Percentiles rank a stretch among this genome's conserved stretches.
These are phyloP conservation scores for Drosophila phalerata DNA, from an alignment of 2,888 invertebrate species.

Conservation along the genomic window DNA sequence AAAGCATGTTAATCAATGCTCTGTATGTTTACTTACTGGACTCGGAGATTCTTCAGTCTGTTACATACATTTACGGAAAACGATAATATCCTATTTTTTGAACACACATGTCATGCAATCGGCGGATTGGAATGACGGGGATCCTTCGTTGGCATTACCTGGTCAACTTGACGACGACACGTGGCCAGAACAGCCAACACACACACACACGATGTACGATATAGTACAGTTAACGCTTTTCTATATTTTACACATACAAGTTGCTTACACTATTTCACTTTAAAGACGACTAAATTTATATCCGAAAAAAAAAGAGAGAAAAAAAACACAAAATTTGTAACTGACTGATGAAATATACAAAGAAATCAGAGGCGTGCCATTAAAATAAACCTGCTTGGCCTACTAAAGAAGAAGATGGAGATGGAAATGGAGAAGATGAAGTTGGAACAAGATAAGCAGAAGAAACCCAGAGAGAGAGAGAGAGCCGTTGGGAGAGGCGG, in stretches of 20 bases:
- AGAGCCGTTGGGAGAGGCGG: background rate
- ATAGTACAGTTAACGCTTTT: conserved; percentile 29
- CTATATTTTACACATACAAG: conserved; percentile 50
- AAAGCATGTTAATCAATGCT: background rate
- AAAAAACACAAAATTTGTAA: conserved; percentile 44
- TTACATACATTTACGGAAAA: background rate
- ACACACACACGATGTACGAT: conserved; percentile 34
- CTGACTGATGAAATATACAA: conserved; percentile 52
- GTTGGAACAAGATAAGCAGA: conserved; percentile 19
- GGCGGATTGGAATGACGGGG: background rate
- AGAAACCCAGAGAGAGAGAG: background rate
- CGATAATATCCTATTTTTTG: background rate
- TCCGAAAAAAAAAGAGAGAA: conserved; percentile 52
- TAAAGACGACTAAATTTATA: conserved; percentile 62
- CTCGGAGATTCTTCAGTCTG: background rate
- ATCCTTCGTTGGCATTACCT: conserved; percentile 34
- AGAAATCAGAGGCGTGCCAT: conserved; percentile 25
- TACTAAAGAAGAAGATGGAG: conserved; percentile 33
- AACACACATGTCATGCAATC: background rate
- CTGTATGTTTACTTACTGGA: background rate
- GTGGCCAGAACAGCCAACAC: conserved; percentile 37
- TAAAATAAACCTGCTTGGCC: conserved; percentile 33
- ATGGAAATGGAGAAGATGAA: background rate
- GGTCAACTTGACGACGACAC: conserved; percentile 23
- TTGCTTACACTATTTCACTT: conserved; percentile 56